Evolutionary conservation across 2,113 vertebrate species (phyloP).

Genomic region (Sinosuthora webbiana): DNA sequence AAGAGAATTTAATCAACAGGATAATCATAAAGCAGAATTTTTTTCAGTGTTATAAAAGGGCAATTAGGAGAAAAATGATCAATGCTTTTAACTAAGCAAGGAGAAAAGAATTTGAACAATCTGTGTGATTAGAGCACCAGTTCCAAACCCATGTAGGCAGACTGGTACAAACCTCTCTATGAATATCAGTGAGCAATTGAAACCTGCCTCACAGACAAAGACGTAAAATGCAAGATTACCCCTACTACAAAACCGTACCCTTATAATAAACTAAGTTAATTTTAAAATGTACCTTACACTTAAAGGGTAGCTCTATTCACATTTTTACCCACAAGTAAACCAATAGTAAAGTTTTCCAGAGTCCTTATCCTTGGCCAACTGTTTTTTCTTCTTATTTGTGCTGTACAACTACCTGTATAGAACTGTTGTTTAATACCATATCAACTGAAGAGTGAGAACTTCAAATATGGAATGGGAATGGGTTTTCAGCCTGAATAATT

Average conservation of each 20-base stretch:
- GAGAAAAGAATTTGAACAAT: background rate
- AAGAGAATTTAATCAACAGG: background rate
- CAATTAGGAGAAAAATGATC: background rate
- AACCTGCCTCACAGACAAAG: background rate
- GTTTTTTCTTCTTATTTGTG: background rate
- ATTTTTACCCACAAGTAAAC: background rate
- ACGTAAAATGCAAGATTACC: background rate
- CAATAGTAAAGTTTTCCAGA: background rate
- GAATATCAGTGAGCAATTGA: background rate
- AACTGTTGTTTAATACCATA: background rate
- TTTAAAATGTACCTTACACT: background rate
- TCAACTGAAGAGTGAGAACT: background rate
- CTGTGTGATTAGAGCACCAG: accelerated
- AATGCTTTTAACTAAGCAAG: background rate
- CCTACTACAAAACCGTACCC: background rate
- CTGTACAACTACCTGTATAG: background rate
- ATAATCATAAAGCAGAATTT: background rate
- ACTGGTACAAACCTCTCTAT: background rate
- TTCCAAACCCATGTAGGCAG: background rate
- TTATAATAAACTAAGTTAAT: background rate
- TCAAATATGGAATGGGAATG: background rate
- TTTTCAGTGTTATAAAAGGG: background rate
- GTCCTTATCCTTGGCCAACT: background rate
- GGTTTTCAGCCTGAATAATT: background rate
- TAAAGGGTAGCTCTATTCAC: background rate